Evolutionary conservation across 2,797 vertebrate genomes (phyloP).

Genomic region (Bryconaethiops microstoma): DNA sequence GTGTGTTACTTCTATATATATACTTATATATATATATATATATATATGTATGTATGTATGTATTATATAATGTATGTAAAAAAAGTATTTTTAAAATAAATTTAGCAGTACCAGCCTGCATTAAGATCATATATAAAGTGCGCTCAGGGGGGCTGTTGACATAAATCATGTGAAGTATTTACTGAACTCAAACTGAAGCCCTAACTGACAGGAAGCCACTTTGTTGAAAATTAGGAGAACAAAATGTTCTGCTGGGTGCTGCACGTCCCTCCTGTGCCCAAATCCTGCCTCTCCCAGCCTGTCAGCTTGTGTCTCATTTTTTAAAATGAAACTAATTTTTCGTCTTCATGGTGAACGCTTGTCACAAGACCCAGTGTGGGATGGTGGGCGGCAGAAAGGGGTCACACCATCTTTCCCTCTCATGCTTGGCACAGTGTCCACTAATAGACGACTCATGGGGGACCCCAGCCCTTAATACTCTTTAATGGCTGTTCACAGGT

Average conservation of each 20-base stretch:
- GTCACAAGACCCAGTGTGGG: slow-evolving; percentile 13
- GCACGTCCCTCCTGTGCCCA: slow-evolving; percentile 12
- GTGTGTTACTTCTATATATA: too few species aligned
- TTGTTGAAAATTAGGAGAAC: slow-evolving; percentile 13
- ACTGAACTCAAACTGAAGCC: neutral
- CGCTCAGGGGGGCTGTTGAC: neutral
- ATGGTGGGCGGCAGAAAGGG: slow-evolving; percentile 7
- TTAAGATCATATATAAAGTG: neutral
- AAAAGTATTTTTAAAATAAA: too few species aligned
- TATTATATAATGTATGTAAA: too few species aligned
- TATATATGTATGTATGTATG: too few species aligned
- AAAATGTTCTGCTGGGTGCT: slow-evolving; percentile 16
- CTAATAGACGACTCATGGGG: neutral
- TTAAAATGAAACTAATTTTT: slow-evolving; percentile 50
- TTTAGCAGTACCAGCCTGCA: neutral
- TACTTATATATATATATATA: too few species aligned
- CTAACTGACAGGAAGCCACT: neutral
- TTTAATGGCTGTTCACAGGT: neutral
- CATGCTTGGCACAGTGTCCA: neutral
- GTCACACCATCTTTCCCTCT: neutral
- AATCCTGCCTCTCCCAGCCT: slow-evolving; percentile 35
- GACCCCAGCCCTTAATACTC: neutral
- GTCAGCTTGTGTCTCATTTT: slow-evolving; percentile 22
- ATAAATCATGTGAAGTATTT: neutral
- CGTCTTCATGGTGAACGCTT: neutral